These are phyloP conservation scores for Probaryconus sp. DNA, from an alignment of 1,140 invertebrate genomes.

Conservation along the genomic window DNA sequence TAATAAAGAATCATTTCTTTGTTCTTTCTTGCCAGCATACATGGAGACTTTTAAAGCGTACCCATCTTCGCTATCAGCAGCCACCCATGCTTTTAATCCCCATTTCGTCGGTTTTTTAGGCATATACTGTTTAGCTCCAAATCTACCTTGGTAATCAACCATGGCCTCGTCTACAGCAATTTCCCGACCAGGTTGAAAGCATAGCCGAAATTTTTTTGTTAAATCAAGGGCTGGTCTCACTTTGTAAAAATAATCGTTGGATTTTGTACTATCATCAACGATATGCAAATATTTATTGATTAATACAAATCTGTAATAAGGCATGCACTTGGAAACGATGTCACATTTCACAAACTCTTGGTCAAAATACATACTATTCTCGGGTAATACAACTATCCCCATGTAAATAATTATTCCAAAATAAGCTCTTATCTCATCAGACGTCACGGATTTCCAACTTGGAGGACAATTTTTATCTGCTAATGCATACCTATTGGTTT, in stretches of 20 bases:
- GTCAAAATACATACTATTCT: constrained; percentile 23
- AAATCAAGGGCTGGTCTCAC: constrained; percentile 65
- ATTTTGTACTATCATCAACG: constrained; percentile 59
- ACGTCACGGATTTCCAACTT: constrained; percentile 4
- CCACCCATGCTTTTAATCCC: constrained; percentile 54
- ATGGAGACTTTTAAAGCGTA: constrained; percentile 31
- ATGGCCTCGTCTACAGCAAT: constrained; percentile 70
- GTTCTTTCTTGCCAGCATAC: constrained; percentile 45
- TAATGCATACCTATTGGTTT: constrained; percentile 24
- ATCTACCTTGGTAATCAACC: constrained; percentile 69
- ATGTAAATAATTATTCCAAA: constrained; percentile 41
- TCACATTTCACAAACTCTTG: constrained; percentile 23
- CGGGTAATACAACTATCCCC: constrained; percentile 30
- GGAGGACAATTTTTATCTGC: background rate
- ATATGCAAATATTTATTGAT: constrained; percentile 63
- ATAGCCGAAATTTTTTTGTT: constrained; percentile 13
- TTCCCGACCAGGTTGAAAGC: constrained; percentile 52
- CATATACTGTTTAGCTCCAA: constrained; percentile 58
- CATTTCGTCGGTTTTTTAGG: constrained; percentile 58
- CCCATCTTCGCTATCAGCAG: constrained; percentile 21
- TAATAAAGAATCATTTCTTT: constrained; percentile 24
- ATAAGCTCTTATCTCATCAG: background rate
- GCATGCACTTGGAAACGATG: constrained; percentile 35
- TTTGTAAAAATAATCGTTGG: constrained; percentile 71
- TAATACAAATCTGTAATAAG: constrained; percentile 20